Evolutionary conservation across 1,140 invertebrate genomes (phyloP), one percentile per base, ranked within the genome.

Genomic region (Rhysida immarginata): DNA sequence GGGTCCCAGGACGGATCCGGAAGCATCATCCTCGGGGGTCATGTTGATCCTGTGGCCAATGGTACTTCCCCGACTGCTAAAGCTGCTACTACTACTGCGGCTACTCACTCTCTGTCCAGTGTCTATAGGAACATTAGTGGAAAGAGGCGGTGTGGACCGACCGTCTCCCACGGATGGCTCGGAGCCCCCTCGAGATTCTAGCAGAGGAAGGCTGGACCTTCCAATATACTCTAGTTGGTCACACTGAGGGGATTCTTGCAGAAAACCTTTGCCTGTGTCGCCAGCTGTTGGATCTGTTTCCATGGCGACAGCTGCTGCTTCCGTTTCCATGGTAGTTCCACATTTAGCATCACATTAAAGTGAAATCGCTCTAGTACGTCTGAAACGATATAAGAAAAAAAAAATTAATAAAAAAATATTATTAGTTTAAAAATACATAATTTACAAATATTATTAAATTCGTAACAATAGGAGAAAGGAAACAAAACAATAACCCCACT

Each of bases 231-330:
- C 41, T 44, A 54, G 14, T 43, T n/a, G 43, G 21, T 54, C 41
- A 54, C 55, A 53, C 8, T 2, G 55, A 2, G 26, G 24, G 26
- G 49, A 25, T 5, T 50, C 46, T 43, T 52, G 45, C 13, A 49
- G 44, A 2, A 41, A 27, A 56, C 55, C 45, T 26, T 55, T 42
- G 26, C 35, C 45, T 53, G 52, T 49, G 55, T 51, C 55, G 55
- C 55, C 55, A 49, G 25, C 55, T 26, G 48, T 24, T 56, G 44
- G 45, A 13, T 50, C 25, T 18, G 25, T 52, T 25, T 58, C 55
- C 58, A 61, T 59, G 58, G 56, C 58, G 53, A 59, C 60, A 56
- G 53, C 27, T 51, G 49, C 49, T 51, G 49, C 49, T 35, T 45
- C 53, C 53, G 23, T 2, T 54, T 54, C 53, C 53, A 54, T 54